A percentile compares a stretch with the other conserved stretches of the same genome.
Evolutionary conservation across 1,140 invertebrate genomes (phyloP).

Genomic region (Macrosteles quadrilineatus): DNA sequence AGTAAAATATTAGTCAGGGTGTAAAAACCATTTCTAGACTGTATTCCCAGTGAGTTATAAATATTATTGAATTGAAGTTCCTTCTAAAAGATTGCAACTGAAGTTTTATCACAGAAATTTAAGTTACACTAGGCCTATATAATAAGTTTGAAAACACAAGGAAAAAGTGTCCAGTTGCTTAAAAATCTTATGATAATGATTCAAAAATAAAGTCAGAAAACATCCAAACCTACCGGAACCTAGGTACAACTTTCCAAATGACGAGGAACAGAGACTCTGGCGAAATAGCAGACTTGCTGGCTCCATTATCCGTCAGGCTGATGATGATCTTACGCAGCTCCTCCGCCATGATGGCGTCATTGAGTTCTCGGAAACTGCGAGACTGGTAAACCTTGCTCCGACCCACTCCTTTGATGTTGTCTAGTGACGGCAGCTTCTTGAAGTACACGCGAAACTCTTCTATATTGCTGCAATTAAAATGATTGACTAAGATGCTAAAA

Average conservation of each 20-base stretch:
- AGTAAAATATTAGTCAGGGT: too few species aligned
- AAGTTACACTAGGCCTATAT: too few species aligned
- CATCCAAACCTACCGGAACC: conserved; percentile 59
- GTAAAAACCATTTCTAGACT: too few species aligned
- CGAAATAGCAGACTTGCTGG: conserved; percentile 70
- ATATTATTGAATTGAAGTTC: too few species aligned
- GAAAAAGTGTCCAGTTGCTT: too few species aligned
- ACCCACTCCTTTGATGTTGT: conserved; percentile 55
- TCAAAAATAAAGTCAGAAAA: too few species aligned
- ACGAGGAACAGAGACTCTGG: conserved; percentile 79
- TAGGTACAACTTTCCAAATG: conserved; percentile 84
- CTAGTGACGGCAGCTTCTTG: conserved; percentile 73
- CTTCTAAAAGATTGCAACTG: too few species aligned
- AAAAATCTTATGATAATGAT: too few species aligned
- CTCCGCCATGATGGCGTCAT: conserved; percentile 72
- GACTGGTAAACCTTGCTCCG: conserved; percentile 61
- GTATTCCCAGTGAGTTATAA: too few species aligned
- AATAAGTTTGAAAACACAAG: too few species aligned
- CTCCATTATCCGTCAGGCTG: conserved; percentile 68
- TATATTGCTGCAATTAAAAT: conserved; percentile 65
- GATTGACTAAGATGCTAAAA: too few species aligned
- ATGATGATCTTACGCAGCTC: conserved; percentile 77
- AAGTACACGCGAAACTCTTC: conserved; percentile 83
- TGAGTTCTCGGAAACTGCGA: conserved; percentile 61
- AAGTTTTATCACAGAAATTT: too few species aligned